Evolutionary conservation across 2,113 vertebrate species (phyloP).

Genomic region (Corythornis madagascariensis): DNA sequence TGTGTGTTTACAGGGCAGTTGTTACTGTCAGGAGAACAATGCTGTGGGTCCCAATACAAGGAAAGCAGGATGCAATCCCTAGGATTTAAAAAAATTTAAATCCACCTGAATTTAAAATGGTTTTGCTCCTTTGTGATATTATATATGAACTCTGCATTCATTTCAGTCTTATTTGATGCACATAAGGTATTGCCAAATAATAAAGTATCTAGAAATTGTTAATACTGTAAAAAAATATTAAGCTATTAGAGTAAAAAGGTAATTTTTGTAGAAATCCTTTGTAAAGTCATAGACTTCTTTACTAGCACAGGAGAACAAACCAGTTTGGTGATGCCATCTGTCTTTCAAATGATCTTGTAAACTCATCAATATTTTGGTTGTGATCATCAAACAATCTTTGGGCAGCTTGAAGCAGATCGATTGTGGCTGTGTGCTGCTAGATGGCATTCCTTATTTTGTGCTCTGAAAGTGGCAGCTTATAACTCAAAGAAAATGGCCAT

Average conservation of each 20-base stretch:
- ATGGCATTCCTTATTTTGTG: background rate
- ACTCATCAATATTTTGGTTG: constrained; percentile 1
- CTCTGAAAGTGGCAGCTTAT: background rate
- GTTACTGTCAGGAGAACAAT: background rate
- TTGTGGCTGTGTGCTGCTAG: background rate
- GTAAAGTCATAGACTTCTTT: background rate
- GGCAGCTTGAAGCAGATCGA: background rate
- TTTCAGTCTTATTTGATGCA: background rate
- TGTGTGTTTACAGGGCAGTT: background rate
- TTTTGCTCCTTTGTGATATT: background rate
- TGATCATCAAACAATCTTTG: background rate
- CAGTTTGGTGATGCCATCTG: background rate
- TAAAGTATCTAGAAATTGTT: background rate
- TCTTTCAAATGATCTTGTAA: constrained; percentile 12
- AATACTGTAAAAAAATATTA: background rate
- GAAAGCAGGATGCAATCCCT: background rate
- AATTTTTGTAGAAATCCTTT: background rate
- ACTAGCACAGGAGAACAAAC: background rate
- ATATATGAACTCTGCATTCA: background rate
- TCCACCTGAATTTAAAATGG: background rate
- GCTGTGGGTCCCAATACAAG: background rate
- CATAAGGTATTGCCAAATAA: background rate
- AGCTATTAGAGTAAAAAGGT: background rate
- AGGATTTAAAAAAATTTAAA: background rate
- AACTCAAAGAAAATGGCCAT: background rate